Evolutionary conservation across 2,888 invertebrate genomes (phyloP), one percentile per base, ranked within the genome.

Genomic region (Chrysopilus asiliformis): DNA sequence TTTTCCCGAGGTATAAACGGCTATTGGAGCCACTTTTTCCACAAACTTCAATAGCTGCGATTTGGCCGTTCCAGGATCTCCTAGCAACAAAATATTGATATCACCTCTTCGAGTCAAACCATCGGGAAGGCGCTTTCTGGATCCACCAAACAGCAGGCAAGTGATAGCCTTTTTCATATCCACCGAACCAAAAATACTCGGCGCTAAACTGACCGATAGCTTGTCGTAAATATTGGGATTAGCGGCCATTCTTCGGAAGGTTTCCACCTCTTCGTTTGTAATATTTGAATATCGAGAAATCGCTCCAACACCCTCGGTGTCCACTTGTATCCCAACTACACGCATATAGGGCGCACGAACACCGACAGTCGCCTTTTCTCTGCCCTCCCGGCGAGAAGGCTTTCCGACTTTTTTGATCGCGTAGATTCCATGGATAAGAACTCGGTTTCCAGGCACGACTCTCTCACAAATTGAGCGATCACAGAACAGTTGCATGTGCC

Each of bases 11-110:
- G 97, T 98, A 58, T 98, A 98, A 4, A 94, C 87, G 1, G 83
- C 90, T 49, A 95, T 84, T 0, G 94, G 95, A 0, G 94, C 73
- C 14, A 90, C 91, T 51, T 79, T 81, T 61, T 98, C 95, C 1
- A 94, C 95, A 57, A 98, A 98, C 65, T 98, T 98, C 8, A 98
- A 66, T 39, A 98, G 66, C 58, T 98, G 98, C 1, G 94, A 94
- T 61, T 98, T 98, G n/a, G 98, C 98, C 1, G 98, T 98, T 52
- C 98, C 98, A 1, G 98, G 98, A 68, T 98, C 98, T 27, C 98
- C 98, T 18, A 98, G 68, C 41, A 98, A 68, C 10, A 98, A 65
- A 15, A 98, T 71, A 57, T 98, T 98, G 45, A 98, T 93, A 58
- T 98, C 98, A 3, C 98, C 98, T 56, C 98, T 75, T 9, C 98